Evolutionary conservation across 2,113 vertebrate species (phyloP), one percentile per base, ranked within the genome.

Genomic region (Pluvianellus socialis): DNA sequence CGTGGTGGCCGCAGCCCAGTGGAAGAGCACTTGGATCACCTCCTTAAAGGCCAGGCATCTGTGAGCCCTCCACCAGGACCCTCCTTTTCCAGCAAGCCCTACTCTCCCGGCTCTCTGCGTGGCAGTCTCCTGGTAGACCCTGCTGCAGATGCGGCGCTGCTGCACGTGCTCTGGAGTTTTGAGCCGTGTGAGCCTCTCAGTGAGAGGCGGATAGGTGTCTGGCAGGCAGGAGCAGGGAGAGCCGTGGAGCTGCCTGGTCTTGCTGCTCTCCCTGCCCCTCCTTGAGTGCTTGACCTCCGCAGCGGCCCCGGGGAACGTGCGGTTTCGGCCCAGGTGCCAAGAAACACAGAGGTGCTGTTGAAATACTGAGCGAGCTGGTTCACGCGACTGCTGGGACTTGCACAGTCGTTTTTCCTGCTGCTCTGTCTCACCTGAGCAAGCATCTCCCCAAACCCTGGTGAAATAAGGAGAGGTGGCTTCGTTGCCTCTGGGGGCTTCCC

Each of bases 271-370:
- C 68, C 58, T 18, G n/a, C 66, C n/a, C 38, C 65, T 76, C 38
- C 71, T 72, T 1, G 1, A 59, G 28, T 14, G 19, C 84, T 52
- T 35, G 75, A 61, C 52, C 70, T 72, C 27, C 4, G 1, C 40
- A 16, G 55, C 1, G 0, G 77, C 72, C 27, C 53, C 4, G 1
- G 53, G 61, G 38, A 45, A 47, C 2, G 2, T 7, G n/a, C 0
- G 5, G 72, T 44, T 32, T 27, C 71, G 49, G 76, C 77, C 6
- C 0, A 59, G n/a, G 40, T 76, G 90, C 80, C 75, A 59, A 66
- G 33, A 52, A 47, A 9, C 63, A n/a, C 81, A n/a, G 71, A 67
- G 53, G 7, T 52, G 70, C 50, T 42, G 62, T 53, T 32, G 67
- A 68, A 79, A 63, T 26, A 27, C 42, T 1, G 2, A 38, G 19